These are phyloP conservation scores for Enteromius mattozi DNA, from an alignment of 2,797 vertebrate species.

Conservation along the genomic window DNA sequence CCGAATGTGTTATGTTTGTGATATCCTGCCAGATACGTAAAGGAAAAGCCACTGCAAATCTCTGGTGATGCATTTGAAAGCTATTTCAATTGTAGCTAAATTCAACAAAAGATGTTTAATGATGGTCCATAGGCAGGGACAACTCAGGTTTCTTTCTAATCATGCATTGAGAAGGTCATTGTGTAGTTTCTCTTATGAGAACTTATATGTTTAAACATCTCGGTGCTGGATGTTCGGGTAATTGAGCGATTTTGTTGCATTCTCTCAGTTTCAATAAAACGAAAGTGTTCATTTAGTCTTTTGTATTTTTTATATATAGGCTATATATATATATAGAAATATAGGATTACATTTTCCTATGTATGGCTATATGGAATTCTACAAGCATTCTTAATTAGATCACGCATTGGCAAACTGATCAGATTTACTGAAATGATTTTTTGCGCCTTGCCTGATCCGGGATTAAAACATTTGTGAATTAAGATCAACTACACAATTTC, in stretches of 20 bases:
- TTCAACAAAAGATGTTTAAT: slow-evolving; percentile 57
- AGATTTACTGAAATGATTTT: neutral
- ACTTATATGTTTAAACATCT: slow-evolving; percentile 52
- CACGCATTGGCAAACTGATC: neutral
- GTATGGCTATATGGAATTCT: neutral
- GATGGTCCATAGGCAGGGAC: slow-evolving; percentile 70
- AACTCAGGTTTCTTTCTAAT: slow-evolving; percentile 86
- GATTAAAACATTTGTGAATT: neutral
- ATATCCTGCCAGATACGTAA: slow-evolving; percentile 71
- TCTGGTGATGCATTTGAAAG: slow-evolving; percentile 52
- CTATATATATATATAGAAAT: neutral
- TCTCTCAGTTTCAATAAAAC: slow-evolving; percentile 84
- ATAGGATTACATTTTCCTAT: neutral
- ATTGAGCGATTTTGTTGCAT: slow-evolving; percentile 70
- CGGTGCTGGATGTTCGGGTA: slow-evolving; percentile 77
- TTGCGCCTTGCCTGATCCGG: neutral
- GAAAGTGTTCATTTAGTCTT: slow-evolving; percentile 52
- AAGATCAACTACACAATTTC: neutral
- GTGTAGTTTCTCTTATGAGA: slow-evolving; percentile 74
- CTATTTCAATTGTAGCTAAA: slow-evolving; percentile 56
- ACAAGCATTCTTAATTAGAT: neutral
- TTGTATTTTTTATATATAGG: slow-evolving; percentile 2
- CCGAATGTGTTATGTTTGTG: slow-evolving; percentile 71
- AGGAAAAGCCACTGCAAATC: slow-evolving; percentile 68
- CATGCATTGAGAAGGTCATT: slow-evolving; percentile 64